phyloP scores from a whole-genome alignment of 2,888 invertebrate genomes.

The Brenthis hecate region DNA sequence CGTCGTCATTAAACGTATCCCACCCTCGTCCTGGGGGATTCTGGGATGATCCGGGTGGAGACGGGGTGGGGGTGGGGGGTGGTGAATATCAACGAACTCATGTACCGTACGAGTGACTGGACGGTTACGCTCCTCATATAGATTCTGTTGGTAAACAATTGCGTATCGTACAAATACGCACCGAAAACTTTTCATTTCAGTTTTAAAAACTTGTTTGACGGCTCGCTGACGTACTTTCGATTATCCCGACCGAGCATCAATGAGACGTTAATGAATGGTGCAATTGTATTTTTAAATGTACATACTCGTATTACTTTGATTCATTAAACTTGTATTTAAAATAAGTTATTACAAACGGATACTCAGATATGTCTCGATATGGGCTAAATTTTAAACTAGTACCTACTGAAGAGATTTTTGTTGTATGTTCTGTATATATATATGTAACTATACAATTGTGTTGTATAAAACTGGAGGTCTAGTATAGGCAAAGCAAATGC shows the following conservation, averaged over 20 bases:
- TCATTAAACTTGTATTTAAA: too few species aligned
- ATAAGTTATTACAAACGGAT: too few species aligned
- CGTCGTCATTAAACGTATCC: slow-evolving; percentile 72
- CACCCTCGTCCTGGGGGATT: slow-evolving; percentile 61
- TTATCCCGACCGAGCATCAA: slow-evolving; percentile 1
- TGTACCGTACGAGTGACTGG: slow-evolving; percentile 70
- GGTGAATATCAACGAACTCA: slow-evolving; percentile 79
- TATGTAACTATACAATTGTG: too few species aligned
- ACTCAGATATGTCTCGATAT: too few species aligned
- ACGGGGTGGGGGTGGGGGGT: slow-evolving; percentile 37
- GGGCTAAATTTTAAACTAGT: too few species aligned
- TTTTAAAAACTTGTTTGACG: slow-evolving; percentile 14
- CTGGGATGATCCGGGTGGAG: slow-evolving; percentile 43
- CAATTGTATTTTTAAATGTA: background rate
- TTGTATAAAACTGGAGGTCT: too few species aligned
- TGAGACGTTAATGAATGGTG: slow-evolving; percentile 5
- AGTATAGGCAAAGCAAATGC: too few species aligned
- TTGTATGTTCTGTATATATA: too few species aligned
- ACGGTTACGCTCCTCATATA: slow-evolving; percentile 65
- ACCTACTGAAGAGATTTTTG: too few species aligned
- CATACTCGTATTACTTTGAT: background rate
- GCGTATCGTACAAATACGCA: slow-evolving; percentile 44
- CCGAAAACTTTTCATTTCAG: slow-evolving; percentile 19
- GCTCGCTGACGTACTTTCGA: slow-evolving; percentile 18
- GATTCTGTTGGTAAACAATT: slow-evolving; percentile 79